Conservation (phyloP, 2,888 invertebrate genomes). For the Euzetes globulus region DNA sequence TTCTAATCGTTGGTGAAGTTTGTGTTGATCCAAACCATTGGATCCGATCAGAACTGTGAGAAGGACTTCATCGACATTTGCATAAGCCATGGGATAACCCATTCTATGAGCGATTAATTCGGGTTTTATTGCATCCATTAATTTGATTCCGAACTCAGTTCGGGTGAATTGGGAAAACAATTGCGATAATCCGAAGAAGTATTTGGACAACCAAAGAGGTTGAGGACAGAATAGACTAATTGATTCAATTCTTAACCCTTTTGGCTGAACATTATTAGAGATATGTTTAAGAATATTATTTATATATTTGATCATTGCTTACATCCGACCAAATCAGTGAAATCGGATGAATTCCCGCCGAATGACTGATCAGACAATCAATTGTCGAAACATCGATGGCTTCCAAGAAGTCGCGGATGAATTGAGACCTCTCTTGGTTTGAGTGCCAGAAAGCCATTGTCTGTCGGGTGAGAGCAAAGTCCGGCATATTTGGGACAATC, state of each 20-base stretch:
- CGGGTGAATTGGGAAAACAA: background rate
- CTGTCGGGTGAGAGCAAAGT: conserved; percentile 31
- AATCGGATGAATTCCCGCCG: conserved; percentile 28
- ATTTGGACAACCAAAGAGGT: conserved; percentile 18
- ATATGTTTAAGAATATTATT: too few species aligned
- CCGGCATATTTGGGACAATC: conserved; percentile 33
- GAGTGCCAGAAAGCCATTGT: conserved; percentile 32
- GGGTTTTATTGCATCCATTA: background rate
- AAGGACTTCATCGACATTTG: conserved; percentile 28
- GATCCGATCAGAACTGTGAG: background rate
- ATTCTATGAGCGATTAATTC: background rate
- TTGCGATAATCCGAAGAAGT: background rate
- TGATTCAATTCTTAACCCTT: conserved; percentile 6
- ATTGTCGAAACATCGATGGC: conserved; percentile 8
- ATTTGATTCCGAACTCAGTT: background rate
- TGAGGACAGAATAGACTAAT: conserved; percentile 24
- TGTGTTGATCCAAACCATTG: background rate
- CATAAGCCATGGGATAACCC: conserved; percentile 7
- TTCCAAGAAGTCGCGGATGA: conserved; percentile 19
- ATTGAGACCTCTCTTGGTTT: conserved; percentile 23
- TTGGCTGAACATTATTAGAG: conserved; percentile 17
- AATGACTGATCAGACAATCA: conserved; percentile 34
- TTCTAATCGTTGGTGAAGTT: conserved; percentile 3
- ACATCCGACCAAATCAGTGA: conserved; percentile 31
- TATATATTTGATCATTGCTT: background rate